Conservation (phyloP, 2,797 vertebrate genomes). For the Gobionotothen gibberifrons region DNA sequence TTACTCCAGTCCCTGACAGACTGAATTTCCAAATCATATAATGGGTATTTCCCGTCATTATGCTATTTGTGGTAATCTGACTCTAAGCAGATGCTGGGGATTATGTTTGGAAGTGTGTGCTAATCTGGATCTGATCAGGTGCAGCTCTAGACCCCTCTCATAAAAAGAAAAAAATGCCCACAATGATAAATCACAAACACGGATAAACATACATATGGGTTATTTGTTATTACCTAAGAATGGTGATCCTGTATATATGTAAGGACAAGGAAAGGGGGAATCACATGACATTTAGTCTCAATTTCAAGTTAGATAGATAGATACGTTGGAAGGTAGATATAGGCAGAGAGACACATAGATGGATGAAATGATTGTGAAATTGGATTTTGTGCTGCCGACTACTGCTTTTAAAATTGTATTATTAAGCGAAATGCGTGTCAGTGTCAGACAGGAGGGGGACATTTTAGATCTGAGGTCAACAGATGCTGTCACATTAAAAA, state of each 20-base stretch:
- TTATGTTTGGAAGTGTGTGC: conserved; percentile 74
- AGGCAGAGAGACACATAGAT: not conserved
- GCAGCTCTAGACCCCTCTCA: conserved; percentile 57
- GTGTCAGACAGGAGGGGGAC: conserved; percentile 56
- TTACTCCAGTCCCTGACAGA: conserved; percentile 30
- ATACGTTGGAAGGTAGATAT: no score
- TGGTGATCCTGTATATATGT: not conserved
- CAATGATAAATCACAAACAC: conserved; percentile 40
- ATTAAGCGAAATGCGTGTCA: conserved; percentile 48
- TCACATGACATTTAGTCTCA: not conserved
- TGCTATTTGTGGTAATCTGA: conserved; percentile 76
- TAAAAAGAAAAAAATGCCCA: conserved; percentile 30
- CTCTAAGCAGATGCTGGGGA: conserved; percentile 73
- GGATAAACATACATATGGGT: conserved; percentile 20
- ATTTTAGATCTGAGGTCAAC: conserved; percentile 69
- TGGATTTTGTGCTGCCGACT: conserved; percentile 13
- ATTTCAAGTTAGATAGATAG: not conserved
- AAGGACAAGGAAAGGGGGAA: not conserved
- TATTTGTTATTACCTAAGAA: conserved; percentile 13
- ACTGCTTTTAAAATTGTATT: conserved; percentile 66
- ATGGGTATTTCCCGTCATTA: conserved; percentile 63
- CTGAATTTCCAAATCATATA: conserved; percentile 46
- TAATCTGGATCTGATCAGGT: conserved; percentile 80
- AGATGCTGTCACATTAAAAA: conserved; percentile 78
- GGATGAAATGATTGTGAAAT: not conserved